phyloP scores from a whole-genome alignment of 2,113 vertebrate genomes.

The Rhabdornis inornatus region DNA sequence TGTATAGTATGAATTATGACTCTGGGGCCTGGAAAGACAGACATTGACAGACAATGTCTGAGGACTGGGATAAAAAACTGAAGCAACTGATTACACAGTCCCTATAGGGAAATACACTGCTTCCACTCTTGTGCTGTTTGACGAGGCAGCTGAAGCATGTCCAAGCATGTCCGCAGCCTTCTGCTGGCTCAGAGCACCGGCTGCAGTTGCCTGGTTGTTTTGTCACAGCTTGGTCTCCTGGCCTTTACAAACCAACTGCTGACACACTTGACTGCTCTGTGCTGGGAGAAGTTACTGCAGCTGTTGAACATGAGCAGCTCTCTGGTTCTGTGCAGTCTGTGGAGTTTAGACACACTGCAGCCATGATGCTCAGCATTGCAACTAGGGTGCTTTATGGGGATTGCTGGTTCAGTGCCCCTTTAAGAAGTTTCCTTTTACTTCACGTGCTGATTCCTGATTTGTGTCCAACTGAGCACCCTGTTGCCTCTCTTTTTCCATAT shows the following conservation, averaged over 20 bases:
- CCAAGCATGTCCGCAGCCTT: fast-evolving
- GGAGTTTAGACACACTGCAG: fast-evolving
- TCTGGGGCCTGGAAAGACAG: not conserved
- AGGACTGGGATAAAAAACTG: not conserved
- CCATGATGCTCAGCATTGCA: not conserved
- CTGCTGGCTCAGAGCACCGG: not conserved
- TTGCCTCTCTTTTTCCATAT: not conserved
- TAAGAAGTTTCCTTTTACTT: not conserved
- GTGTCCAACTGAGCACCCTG: fast-evolving
- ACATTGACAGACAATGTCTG: not conserved
- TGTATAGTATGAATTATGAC: not conserved
- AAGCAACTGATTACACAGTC: not conserved
- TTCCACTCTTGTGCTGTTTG: fast-evolving
- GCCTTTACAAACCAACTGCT: not conserved
- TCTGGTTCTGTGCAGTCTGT: not conserved
- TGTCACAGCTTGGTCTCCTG: not conserved
- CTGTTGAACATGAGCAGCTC: not conserved
- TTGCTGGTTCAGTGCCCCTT: not conserved
- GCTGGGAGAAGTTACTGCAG: not conserved
- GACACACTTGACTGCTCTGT: not conserved
- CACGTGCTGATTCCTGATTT: fast-evolving
- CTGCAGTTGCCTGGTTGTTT: not conserved
- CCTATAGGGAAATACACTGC: fast-evolving
- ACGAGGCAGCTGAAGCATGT: not conserved
- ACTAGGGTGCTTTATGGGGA: fast-evolving